Conservation (phyloP, 2,888 invertebrate species). For the Eretmocerus hayati region DNA sequence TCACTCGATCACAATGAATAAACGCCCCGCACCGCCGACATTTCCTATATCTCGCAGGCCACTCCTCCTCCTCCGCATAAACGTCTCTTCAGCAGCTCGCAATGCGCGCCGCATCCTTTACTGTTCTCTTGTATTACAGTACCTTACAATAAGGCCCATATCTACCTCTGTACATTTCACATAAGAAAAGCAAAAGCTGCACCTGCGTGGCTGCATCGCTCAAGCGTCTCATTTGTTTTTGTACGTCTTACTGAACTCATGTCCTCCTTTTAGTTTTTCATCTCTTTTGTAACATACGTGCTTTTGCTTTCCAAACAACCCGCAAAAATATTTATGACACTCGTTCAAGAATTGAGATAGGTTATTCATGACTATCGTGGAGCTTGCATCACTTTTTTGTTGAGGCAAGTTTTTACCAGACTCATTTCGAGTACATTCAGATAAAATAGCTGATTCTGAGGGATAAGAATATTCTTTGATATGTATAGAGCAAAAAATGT, state of each 20-base stretch:
- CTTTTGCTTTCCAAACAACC: too few relatives aligned
- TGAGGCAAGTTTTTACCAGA: too few relatives aligned
- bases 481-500: too few relatives aligned
- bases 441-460: too few relatives aligned
- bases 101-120: neutral
- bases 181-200: constrained; percentile 23
- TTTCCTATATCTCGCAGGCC: constrained; percentile 21
- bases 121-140: neutral
- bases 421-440: too few relatives aligned
- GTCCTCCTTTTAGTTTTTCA: neutral
- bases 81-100: constrained; percentile 9
- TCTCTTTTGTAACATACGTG: neutral
- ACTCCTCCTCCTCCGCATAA: constrained; percentile 21
- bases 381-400: too few relatives aligned
- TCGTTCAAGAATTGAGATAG: too few relatives aligned
- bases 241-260: constrained; percentile 4
- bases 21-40: constrained; percentile 32
- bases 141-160: neutral
- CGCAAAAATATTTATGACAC: too few relatives aligned
- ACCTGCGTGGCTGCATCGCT: constrained; percentile 34
- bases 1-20: constrained; percentile 45
- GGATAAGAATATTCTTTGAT: too few relatives aligned
- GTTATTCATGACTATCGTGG: too few relatives aligned
- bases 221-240: constrained; percentile 21
- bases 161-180: too few relatives aligned